Percentiles rank a stretch among this genome's conserved stretches.
Conservation (phyloP, 2,888 invertebrate genomes). For the Erebia ligea region DNA sequence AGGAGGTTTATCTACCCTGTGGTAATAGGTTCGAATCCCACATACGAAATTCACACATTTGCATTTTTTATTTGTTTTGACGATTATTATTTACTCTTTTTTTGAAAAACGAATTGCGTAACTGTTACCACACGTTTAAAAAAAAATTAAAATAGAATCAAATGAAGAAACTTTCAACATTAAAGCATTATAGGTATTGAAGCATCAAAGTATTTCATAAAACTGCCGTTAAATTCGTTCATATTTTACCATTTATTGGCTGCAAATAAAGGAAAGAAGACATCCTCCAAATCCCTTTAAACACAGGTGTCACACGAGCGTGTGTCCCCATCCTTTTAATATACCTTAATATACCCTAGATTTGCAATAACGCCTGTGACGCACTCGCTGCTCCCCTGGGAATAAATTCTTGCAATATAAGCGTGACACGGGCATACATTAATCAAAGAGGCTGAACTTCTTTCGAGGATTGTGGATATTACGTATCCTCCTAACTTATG, state of each 20-base stretch:
- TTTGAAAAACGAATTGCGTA: too few relatives aligned
- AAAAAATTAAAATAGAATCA: too few relatives aligned
- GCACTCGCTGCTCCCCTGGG: constrained; percentile 54
- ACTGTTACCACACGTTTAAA: too few relatives aligned
- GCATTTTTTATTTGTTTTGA: too few relatives aligned
- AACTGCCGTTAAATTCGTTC: not conserved
- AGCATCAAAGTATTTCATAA: not conserved
- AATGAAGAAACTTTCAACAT: too few relatives aligned
- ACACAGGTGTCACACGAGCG: constrained; percentile 75
- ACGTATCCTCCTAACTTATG: constrained; percentile 69
- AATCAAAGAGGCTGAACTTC: constrained; percentile 67
- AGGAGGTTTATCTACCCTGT: too few relatives aligned
- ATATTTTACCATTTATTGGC: constrained; percentile 33
- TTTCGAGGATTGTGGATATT: constrained; percentile 69
- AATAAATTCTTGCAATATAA: constrained; percentile 71
- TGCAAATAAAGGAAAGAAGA: constrained; percentile 38
- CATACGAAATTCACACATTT: too few relatives aligned
- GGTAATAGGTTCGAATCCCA: too few relatives aligned
- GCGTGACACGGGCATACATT: constrained; percentile 78
- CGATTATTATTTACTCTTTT: too few relatives aligned
- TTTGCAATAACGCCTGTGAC: constrained; percentile 74
- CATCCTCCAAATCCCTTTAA: constrained; percentile 44
- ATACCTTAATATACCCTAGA: constrained; percentile 82
- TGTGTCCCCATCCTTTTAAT: constrained; percentile 60
- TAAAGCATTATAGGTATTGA: not conserved